These are phyloP conservation scores for Poecilia wingei DNA, from an alignment of 2,797 vertebrate genomes.

Conservation along the genomic window DNA sequence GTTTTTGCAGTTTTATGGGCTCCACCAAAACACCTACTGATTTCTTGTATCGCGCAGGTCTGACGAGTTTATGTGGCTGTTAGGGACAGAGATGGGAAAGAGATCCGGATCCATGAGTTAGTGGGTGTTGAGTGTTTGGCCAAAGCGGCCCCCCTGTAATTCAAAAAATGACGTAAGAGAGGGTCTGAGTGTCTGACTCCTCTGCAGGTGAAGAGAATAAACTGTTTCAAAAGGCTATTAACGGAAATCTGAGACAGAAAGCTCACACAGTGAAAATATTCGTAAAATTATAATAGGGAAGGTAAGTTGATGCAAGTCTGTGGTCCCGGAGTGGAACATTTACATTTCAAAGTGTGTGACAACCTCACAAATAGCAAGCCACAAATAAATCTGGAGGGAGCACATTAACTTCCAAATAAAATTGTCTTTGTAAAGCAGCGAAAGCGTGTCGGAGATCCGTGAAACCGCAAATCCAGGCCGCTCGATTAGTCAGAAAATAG, in stretches of 20 bases:
- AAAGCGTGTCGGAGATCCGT: conserved; percentile 33
- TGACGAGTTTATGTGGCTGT: conserved; percentile 28
- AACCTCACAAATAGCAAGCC: conserved; percentile 37
- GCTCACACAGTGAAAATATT: conserved; percentile 55
- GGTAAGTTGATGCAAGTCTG: conserved; percentile 51
- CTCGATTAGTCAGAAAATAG: conserved; percentile 38
- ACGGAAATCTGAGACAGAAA: conserved; percentile 48
- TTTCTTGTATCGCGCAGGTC: conserved; percentile 40
- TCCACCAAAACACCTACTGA: conserved; percentile 45
- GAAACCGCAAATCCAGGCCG: conserved; percentile 53
- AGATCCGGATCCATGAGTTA: conserved; percentile 7
- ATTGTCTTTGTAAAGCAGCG: conserved; percentile 46
- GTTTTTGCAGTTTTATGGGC: conserved; percentile 79
- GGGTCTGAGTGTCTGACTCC: conserved; percentile 39
- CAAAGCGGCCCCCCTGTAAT: conserved; percentile 38
- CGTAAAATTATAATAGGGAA: conserved; percentile 47
- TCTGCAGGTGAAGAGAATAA: conserved; percentile 42
- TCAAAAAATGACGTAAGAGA: conserved; percentile 43
- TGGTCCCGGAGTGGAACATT: conserved; percentile 44
- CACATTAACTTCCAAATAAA: conserved; percentile 53
- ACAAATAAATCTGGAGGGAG: conserved; percentile 41
- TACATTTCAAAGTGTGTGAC: conserved; percentile 56
- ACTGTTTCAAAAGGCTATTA: conserved; percentile 41
- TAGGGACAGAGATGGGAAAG: conserved; percentile 18
- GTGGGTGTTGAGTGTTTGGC: conserved; percentile 16